Evolutionary conservation across 2,113 vertebrate species (phyloP), one percentile per base, ranked within the genome.

Genomic region (Tamias sibiricus): DNA sequence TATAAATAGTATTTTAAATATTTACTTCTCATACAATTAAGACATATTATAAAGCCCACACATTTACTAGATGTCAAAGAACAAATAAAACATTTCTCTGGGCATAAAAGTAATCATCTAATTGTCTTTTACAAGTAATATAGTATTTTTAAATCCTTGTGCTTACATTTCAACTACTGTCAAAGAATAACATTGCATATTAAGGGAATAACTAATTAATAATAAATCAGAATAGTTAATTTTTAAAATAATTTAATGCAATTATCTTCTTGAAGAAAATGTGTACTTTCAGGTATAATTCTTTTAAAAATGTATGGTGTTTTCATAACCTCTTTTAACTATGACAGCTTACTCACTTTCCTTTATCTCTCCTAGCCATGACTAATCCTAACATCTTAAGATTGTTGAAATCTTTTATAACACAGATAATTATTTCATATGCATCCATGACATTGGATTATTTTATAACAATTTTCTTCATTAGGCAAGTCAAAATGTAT

Each of bases 1-100:
- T 94, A 96, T 75, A 95, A 95, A 57, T 81, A 97, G 82, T 35
- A 72, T 85, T 90, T 83, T 97, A 95, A 97, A 89, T 95, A 96
- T 97, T 98, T 92, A 96, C 47, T 97, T 96, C 92, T 22, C 83
- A 49, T 97, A 72, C 97, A 98, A 98, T 98, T 98, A 98, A 95
- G 52, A 94, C 54, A 97, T 80, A 98, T 90, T 95, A 62, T 95
- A 96, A 97, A 98, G 72, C 59, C 20, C 72, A 95, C n/a, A 93
- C 44, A 96, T 72, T 64, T 98, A 92, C 74, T 96, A 24, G 66
- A 94, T 95, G 91, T 49, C 74, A 91, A 95, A 57, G n/a, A 90
- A 40, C 0, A 54, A 57, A 26, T 40, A 69, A 80, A 54, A 64
- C 37, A 91, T 95, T 97, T 93, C 66, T 42, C 35, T 83, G 87